Evolutionary conservation across 2,888 invertebrate genomes (phyloP).

Genomic region (Crocallis elinguaria): DNA sequence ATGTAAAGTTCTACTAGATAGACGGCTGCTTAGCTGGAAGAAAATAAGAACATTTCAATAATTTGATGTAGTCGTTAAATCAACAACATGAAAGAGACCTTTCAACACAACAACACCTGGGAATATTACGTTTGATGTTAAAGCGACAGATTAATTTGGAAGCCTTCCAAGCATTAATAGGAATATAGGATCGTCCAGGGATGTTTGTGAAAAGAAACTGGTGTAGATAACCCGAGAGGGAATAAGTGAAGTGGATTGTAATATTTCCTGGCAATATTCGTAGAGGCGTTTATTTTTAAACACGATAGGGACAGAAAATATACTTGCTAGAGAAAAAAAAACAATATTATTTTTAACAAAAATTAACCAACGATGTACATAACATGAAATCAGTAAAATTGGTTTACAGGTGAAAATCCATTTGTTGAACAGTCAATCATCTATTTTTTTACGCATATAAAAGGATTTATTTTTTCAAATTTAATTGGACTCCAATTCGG

Average conservation of each 20-base stretch:
- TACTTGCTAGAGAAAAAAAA: neutral
- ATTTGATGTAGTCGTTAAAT: neutral
- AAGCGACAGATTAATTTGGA: conserved; percentile 32
- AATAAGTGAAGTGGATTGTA: conserved; percentile 14
- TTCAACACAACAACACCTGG: neutral
- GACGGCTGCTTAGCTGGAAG: too few species aligned
- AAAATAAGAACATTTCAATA: too few species aligned
- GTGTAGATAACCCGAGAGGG: conserved; percentile 27
- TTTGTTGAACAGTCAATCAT: too few species aligned
- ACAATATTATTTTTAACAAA: too few species aligned
- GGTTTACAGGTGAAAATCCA: too few species aligned
- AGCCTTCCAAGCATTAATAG: conserved; percentile 37
- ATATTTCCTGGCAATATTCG: conserved; percentile 11
- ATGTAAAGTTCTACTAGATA: too few species aligned
- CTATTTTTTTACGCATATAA: too few species aligned
- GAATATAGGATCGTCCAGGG: conserved; percentile 27
- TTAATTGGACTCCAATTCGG: too few species aligned
- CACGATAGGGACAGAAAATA: neutral
- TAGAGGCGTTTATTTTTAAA: conserved; percentile 6
- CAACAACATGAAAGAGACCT: neutral
- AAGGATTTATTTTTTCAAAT: too few species aligned
- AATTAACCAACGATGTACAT: too few species aligned
- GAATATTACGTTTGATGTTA: neutral
- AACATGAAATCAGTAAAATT: too few species aligned
- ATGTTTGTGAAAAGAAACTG: conserved; percentile 29